Evolutionary conservation across 1,140 invertebrate genomes (phyloP).

Genomic region (Drosophila ambigua): DNA sequence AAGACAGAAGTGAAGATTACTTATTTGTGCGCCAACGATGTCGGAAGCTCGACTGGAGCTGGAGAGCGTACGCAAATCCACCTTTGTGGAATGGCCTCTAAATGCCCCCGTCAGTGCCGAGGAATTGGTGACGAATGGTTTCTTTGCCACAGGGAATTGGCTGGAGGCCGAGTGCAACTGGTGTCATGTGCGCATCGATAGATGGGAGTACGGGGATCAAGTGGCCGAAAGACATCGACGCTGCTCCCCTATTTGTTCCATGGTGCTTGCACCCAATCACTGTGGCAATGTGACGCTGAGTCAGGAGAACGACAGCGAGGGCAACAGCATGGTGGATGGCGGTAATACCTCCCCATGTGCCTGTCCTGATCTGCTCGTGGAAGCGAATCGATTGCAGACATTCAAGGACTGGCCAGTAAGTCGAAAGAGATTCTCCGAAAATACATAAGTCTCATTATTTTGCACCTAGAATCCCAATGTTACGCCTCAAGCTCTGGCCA

Average conservation of each 20-base stretch:
- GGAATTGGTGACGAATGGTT: constrained; percentile 91
- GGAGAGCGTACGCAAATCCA: constrained; percentile 87
- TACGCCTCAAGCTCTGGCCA: constrained; percentile 89
- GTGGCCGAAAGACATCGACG: constrained; percentile 67
- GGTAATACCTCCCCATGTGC: constrained; percentile 18
- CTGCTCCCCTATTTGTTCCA: constrained; percentile 88
- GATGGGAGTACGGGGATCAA: constrained; percentile 91
- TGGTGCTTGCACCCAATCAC: constrained; percentile 86
- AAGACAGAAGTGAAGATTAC: too few species aligned
- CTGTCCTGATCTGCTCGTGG: constrained; percentile 65
- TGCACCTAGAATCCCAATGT: constrained; percentile 83
- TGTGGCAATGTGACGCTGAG: constrained; percentile 87
- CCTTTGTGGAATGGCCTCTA: constrained; percentile 90
- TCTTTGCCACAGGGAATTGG: constrained; percentile 89
- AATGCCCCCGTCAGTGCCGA: constrained; percentile 86
- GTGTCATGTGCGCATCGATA: constrained; percentile 88
- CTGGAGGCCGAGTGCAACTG: constrained; percentile 90
- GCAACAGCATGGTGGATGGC: constrained; percentile 56
- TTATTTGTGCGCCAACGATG: constrained; percentile 30
- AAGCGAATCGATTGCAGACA: constrained; percentile 84
- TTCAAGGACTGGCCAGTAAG: constrained; percentile 88
- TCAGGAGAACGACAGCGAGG: constrained; percentile 52
- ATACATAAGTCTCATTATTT: background rate
- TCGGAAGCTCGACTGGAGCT: constrained; percentile 60
- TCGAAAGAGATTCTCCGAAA: constrained; percentile 14